phyloP scores from a whole-genome alignment of 1,140 invertebrate species.

The Carposina sasakii region DNA sequence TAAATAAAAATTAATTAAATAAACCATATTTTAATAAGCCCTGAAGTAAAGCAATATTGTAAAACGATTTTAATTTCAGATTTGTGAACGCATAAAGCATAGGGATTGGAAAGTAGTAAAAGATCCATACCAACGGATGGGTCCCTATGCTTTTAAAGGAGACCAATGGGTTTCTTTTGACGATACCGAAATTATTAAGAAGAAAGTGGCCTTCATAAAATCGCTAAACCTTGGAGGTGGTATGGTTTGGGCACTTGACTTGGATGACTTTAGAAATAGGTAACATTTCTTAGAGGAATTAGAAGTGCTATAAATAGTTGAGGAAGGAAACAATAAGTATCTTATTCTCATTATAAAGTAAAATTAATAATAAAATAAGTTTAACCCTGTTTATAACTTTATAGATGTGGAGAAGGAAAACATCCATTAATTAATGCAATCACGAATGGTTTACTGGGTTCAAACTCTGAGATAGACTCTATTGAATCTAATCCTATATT shows the following conservation, averaged over 20 bases:
- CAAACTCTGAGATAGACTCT: constrained; percentile 29
- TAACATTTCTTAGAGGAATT: too few relatives aligned
- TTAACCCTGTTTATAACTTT: too few relatives aligned
- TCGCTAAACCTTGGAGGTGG: constrained; percentile 86
- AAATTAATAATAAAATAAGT: too few relatives aligned
- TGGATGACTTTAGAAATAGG: constrained; percentile 86
- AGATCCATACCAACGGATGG: constrained; percentile 83
- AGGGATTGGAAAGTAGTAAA: constrained; percentile 86
- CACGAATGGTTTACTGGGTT: constrained; percentile 76
- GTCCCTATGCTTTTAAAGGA: constrained; percentile 88
- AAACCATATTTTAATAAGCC: neutral
- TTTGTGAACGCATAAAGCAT: constrained; percentile 84
- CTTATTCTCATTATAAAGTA: too few relatives aligned
- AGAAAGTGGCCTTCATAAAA: constrained; percentile 84
- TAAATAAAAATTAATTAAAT: neutral
- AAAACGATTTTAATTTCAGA: constrained; percentile 64
- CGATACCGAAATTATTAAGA: constrained; percentile 83
- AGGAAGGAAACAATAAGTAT: too few relatives aligned
- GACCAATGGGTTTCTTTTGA: constrained; percentile 94
- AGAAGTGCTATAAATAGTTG: too few relatives aligned
- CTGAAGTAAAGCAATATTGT: neutral
- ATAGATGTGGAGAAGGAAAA: constrained; percentile 79
- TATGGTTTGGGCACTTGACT: constrained; percentile 93
- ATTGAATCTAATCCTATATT: constrained; percentile 25
- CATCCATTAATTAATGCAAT: constrained; percentile 84